phyloP scores from a whole-genome alignment of 2,113 vertebrate species.

The Bambusicola thoracicus region DNA sequence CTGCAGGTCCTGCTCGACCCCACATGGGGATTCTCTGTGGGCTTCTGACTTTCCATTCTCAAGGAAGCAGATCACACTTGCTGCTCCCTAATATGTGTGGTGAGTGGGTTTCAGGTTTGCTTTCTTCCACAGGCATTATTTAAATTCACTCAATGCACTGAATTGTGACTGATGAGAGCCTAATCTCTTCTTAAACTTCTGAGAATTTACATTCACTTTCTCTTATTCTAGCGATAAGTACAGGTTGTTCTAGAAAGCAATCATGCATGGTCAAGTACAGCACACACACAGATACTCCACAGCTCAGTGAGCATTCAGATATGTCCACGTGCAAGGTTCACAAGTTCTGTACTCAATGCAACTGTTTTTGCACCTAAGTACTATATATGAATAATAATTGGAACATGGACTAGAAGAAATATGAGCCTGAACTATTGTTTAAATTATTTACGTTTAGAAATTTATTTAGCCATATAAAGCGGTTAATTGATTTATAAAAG shows the following conservation, averaged over 20 bases:
- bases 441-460: background rate
- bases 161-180: background rate
- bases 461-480: background rate
- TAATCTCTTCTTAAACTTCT: background rate
- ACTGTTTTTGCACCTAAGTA: background rate
- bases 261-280: background rate
- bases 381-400: background rate
- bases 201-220: background rate
- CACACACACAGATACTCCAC: rapidly evolving
- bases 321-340: background rate
- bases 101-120: background rate
- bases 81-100: rapidly evolving
- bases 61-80: rapidly evolving
- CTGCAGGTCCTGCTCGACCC: background rate
- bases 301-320: background rate
- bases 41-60: background rate
- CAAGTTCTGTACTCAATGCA: background rate
- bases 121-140: background rate
- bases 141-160: background rate
- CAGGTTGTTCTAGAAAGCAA: background rate
- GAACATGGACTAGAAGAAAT: background rate
- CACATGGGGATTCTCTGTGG: rapidly evolving
- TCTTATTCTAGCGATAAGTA: background rate
- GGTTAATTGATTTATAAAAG: background rate
- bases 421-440: background rate